phyloP scores from a whole-genome alignment of 2,113 vertebrate genomes.

The Amazona vittata region DNA sequence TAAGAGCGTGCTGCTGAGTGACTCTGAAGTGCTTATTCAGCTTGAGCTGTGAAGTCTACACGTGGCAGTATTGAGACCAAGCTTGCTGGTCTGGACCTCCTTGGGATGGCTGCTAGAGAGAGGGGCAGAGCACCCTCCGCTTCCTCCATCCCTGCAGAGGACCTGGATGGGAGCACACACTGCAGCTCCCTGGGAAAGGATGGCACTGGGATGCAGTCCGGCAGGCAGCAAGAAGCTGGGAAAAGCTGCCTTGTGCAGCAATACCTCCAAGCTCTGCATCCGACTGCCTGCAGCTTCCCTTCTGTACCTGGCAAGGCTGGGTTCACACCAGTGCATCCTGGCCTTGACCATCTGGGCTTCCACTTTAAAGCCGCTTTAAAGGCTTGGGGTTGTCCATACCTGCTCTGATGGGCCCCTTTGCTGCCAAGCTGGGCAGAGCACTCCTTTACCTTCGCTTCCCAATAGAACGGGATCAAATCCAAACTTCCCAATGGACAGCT shows the following conservation, averaged over 20 bases:
- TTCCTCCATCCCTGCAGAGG: background rate
- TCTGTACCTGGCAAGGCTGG: background rate
- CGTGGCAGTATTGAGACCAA: fast-evolving
- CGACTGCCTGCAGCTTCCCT: background rate
- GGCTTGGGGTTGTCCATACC: too few relatives aligned
- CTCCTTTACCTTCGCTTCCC: background rate
- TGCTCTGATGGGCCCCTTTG: background rate
- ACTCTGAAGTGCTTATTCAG: background rate
- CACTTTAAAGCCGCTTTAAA: background rate
- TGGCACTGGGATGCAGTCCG: background rate
- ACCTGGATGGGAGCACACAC: background rate
- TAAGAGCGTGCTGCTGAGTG: background rate
- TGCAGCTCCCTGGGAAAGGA: background rate
- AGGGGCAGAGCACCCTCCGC: background rate
- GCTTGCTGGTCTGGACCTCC: background rate
- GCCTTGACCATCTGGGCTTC: background rate
- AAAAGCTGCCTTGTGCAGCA: background rate
- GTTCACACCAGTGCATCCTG: background rate
- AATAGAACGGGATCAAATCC: background rate
- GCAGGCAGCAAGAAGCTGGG: background rate
- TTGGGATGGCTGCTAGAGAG: background rate
- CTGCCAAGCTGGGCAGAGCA: background rate
- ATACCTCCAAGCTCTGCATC: background rate
- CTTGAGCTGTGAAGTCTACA: background rate
- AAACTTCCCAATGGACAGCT: background rate